Evolutionary conservation across 2,888 invertebrate genomes (phyloP).

Genomic region (Celastrina argiolus): DNA sequence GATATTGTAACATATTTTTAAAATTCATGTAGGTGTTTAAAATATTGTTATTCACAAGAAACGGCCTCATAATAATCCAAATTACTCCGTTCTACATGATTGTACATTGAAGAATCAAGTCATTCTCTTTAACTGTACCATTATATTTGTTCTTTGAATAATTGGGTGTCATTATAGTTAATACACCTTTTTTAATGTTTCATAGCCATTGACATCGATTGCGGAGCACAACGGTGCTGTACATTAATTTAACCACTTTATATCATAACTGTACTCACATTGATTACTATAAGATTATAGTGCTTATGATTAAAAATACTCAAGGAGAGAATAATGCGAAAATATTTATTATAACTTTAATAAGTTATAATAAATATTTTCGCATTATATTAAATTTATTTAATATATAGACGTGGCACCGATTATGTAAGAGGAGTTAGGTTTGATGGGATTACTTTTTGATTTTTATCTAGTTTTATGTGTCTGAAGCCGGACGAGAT

Average conservation of each 20-base stretch:
- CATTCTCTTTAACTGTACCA: constrained; percentile 4
- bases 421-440: too few relatives aligned
- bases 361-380: too few relatives aligned
- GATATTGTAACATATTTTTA: neutral
- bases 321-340: too few relatives aligned
- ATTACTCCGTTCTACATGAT: neutral
- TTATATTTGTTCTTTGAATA: constrained; percentile 5
- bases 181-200: neutral
- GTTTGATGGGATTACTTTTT: too few relatives aligned
- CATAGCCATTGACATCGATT: constrained; percentile 2
- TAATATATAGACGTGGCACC: too few relatives aligned
- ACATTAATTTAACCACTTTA: neutral
- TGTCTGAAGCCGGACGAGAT: too few relatives aligned
- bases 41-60: neutral
- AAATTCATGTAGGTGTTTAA: too few relatives aligned
- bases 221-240: neutral
- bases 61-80: neutral
- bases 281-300: neutral
- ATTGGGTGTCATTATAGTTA: constrained; percentile 8
- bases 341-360: too few relatives aligned
- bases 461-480: too few relatives aligned
- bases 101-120: neutral
- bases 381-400: too few relatives aligned
- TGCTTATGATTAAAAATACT: neutral
- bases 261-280: neutral